These are phyloP conservation scores for Drosophila ohnishii DNA, from an alignment of 1,140 invertebrate species.

Conservation along the genomic window DNA sequence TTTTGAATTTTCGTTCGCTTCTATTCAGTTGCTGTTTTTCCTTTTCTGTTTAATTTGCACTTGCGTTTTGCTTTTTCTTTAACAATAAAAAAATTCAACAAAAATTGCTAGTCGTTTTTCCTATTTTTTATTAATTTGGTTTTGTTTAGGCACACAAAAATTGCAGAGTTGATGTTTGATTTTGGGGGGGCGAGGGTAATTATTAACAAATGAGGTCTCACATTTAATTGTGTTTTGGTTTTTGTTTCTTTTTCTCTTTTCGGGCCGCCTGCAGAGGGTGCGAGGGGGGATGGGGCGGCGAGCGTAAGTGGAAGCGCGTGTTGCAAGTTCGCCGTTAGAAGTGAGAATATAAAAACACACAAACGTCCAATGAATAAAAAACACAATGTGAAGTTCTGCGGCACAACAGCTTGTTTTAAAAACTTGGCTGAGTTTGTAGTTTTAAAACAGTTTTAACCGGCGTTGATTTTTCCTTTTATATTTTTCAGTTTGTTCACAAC, in stretches of 20 bases:
- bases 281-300: constrained; percentile 3
- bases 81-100: constrained; percentile 59
- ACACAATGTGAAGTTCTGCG: neutral
- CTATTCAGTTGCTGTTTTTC: neutral
- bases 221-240: constrained; percentile 15
- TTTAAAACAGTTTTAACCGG: neutral
- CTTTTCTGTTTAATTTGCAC: constrained; percentile 7
- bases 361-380: neutral
- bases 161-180: constrained; percentile 30
- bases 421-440: neutral
- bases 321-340: constrained; percentile 69
- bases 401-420: neutral
- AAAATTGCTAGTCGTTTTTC: constrained; percentile 15
- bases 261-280: constrained; percentile 38
- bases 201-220: constrained; percentile 11
- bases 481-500: constrained; percentile 10
- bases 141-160: constrained; percentile 56
- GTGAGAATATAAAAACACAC: constrained; percentile 50
- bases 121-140: constrained; percentile 5
- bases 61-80: constrained; percentile 11
- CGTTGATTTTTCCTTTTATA: neutral
- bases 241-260: constrained; percentile 5
- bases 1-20: constrained; percentile 68
- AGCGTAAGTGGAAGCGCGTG: constrained; percentile 52
- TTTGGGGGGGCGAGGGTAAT: neutral